Evolutionary conservation across 2,888 invertebrate genomes (phyloP).

Genomic region (Limnephilus rhombicus): DNA sequence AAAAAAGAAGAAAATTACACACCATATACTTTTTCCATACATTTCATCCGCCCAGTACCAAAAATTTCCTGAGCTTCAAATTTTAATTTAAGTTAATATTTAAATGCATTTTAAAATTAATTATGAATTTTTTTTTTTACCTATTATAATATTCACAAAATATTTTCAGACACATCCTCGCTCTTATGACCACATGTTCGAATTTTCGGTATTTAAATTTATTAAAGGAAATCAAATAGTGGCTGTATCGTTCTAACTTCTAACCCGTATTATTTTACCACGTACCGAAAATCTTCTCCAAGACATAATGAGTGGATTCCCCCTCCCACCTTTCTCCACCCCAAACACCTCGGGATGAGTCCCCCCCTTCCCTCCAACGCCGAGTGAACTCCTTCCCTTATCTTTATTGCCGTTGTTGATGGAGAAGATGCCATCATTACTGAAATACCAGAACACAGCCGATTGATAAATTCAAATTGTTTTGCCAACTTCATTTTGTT

Average conservation of each 20-base stretch:
- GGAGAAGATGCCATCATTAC: slow-evolving; percentile 32
- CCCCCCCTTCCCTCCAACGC: neutral
- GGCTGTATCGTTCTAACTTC: neutral
- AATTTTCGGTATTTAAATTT: neutral
- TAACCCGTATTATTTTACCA: neutral
- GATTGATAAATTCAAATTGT: slow-evolving; percentile 42
- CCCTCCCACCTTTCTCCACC: too few relatives aligned
- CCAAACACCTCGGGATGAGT: neutral
- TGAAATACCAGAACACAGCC: neutral
- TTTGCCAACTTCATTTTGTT: slow-evolving; percentile 22
- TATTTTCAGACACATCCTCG: too few relatives aligned
- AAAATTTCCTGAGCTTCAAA: too few relatives aligned
- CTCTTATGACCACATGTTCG: too few relatives aligned
- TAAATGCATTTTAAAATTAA: too few relatives aligned
- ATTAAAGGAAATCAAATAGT: neutral
- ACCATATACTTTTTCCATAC: too few relatives aligned
- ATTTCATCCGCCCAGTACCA: too few relatives aligned
- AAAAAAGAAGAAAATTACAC: too few relatives aligned
- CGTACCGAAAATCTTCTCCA: neutral
- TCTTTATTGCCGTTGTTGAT: slow-evolving; percentile 47
- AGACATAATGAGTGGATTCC: neutral
- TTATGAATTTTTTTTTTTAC: too few relatives aligned
- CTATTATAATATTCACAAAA: too few relatives aligned
- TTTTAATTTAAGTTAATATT: too few relatives aligned
- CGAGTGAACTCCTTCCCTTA: slow-evolving; percentile 38